Base-by-base conservation (phyloP, 2,113 vertebrate genomes). In the Chlamydotis undulata region DNA sequence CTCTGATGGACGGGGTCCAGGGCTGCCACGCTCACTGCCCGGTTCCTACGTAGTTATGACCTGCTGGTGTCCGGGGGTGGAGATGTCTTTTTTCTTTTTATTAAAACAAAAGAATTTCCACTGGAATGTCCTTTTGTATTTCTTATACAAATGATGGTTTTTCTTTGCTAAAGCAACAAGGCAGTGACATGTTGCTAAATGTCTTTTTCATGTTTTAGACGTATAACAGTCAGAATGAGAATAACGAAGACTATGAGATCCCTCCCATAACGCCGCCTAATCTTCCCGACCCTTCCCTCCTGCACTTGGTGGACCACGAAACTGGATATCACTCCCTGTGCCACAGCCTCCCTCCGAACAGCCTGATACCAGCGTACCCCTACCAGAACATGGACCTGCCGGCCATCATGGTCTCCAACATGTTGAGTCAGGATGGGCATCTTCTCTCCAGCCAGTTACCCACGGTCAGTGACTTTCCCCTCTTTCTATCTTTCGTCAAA, bases 321-420 rank as follows among this genome's bases (percentile, higher is more conserved):
- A 98, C 99, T 39, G 95, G 99, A 93, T 99, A 99, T 98, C 98
- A 98, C 89, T 98, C 98, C 1, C 98, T 99, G 98, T 99, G 99
- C 98, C 99, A 99, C 98, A 97, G 99, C 87, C 98, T 99, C 82
- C 97, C 98, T 33, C 99, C 99, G 53, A 99, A 99, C 95, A 99
- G 99, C 89, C 98, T 99, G 98, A 98, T 99, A 97, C 99, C 99
- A 83, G 98, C 99, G 0, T 99, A 99, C 63, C 98, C 99, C 76
- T 99, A 99, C 98, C 98, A 99, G 84, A 98, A 98, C 94, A 98
- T 98, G 98, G 99, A 99, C 97, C 99, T 99, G 97, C 99, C 99
- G 0, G 99, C 99, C 91, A 99, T 99, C 97, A 99, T 99, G 99
- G 99, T 99, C 96, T 99, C 99, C 94, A 99, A 99, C 98, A 99